Evolutionary conservation across 2,113 vertebrate genomes (phyloP).

Genomic region (Notarius lentiginosus): DNA sequence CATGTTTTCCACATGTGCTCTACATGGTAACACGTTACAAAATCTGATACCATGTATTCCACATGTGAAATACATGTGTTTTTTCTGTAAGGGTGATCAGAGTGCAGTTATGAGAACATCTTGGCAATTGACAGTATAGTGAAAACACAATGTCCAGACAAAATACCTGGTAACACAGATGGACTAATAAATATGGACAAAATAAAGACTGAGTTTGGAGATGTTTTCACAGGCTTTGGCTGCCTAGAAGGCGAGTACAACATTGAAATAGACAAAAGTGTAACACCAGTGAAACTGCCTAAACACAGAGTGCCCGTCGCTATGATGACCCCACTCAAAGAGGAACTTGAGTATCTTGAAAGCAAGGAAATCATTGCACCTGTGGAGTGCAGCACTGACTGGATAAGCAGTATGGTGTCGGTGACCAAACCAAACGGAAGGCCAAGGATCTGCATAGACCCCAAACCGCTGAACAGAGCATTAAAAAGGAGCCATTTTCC

Average conservation of each 20-base stretch:
- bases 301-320: not conserved
- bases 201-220: not conserved
- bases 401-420: slow-evolving; percentile 17
- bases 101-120: slow-evolving; percentile 13
- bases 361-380: slow-evolving; percentile 33
- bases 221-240: not conserved
- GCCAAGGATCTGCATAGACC: not conserved
- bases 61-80: no score
- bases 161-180: no score
- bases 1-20: no score
- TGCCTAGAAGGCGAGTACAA: not conserved
- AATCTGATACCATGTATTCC: no score
- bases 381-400: slow-evolving; percentile 21
- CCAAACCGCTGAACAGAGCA: not conserved
- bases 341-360: slow-evolving; percentile 19
- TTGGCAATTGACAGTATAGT: slow-evolving; percentile 5
- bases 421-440: slow-evolving; percentile 18
- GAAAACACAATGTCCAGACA: no score
- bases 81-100: no score
- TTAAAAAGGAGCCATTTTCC: not conserved
- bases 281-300: not conserved
- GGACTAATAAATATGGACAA: not conserved
- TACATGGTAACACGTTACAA: no score
- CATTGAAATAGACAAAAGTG: not conserved
- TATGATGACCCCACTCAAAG: not conserved